Evolutionary conservation across 2,888 invertebrate species (phyloP).

Genomic region (Philaethria dido): DNA sequence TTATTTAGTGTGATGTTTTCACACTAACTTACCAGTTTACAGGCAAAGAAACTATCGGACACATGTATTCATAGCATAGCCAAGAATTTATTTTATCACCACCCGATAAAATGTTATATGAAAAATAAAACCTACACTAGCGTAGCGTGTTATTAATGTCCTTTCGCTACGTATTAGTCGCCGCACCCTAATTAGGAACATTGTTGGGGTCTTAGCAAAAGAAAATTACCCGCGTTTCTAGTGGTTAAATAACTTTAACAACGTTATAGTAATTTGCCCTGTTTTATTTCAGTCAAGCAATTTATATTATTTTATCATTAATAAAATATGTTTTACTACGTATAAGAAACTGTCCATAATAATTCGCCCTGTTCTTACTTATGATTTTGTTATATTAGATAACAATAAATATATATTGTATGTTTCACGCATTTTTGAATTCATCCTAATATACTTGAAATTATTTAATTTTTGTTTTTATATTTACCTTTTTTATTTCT

Average conservation of each 20-base stretch:
- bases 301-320: conserved; percentile 23
- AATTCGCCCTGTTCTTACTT: background rate
- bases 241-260: conserved; percentile 29
- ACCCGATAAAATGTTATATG: conserved; percentile 19
- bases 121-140: conserved; percentile 30
- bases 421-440: too few relatives aligned
- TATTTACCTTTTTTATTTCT: too few relatives aligned
- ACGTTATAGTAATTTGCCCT: conserved; percentile 26
- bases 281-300: conserved; percentile 15
- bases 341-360: background rate
- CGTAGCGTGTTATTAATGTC: conserved; percentile 27
- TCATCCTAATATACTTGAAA: too few relatives aligned
- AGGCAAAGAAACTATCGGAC: background rate
- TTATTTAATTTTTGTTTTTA: too few relatives aligned
- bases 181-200: conserved; percentile 28
- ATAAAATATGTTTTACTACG: background rate
- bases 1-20: too few relatives aligned
- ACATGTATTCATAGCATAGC: background rate
- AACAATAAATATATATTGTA: too few relatives aligned
- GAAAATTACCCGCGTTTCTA: conserved; percentile 28
- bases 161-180: conserved; percentile 28
- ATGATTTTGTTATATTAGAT: background rate
- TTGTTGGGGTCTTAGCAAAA: conserved; percentile 28
- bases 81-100: conserved; percentile 8
- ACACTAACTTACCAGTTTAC: background rate